Percentiles rank a stretch among this genome's conserved stretches.
Evolutionary conservation across 2,888 invertebrate species (phyloP).

Genomic region (Drosophila anceps): DNA sequence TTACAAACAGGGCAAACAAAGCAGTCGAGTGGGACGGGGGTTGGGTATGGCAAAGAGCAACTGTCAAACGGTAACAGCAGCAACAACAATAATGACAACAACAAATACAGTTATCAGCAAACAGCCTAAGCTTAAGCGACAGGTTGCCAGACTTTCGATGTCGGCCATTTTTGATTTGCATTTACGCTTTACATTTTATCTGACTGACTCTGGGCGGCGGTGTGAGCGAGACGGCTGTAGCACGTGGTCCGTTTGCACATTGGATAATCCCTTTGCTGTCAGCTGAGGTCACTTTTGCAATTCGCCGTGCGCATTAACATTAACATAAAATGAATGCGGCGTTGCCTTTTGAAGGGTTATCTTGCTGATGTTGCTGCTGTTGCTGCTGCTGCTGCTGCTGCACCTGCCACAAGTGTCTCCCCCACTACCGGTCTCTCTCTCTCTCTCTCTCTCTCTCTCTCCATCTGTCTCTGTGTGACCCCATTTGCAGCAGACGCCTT

Average conservation of each 20-base stretch:
- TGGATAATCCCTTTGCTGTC: conserved; percentile 79
- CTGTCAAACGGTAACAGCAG: conserved; percentile 21
- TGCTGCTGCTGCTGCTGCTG: conserved; percentile 44
- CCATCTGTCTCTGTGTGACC: conserved; percentile 42
- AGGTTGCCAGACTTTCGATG: conserved; percentile 51
- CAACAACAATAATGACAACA: conserved; percentile 7
- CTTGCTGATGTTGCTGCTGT: conserved; percentile 42
- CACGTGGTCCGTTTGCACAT: conserved; percentile 67
- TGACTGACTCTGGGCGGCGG: not conserved
- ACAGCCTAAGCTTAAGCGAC: conserved; percentile 34
- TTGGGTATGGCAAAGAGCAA: not conserved
- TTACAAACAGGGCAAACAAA: conserved; percentile 35
- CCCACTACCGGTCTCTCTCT: not conserved
- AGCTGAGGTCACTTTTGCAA: conserved; percentile 74
- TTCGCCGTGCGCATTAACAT: conserved; percentile 55
- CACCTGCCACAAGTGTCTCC: conserved; percentile 65
- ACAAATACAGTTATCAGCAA: conserved; percentile 10
- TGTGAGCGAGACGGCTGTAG: conserved; percentile 12
- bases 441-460: not conserved
- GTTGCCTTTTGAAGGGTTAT: conserved; percentile 64
- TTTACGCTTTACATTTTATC: conserved; percentile 21
- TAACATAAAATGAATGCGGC: conserved; percentile 45
- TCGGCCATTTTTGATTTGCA: conserved; percentile 60
- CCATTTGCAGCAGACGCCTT: conserved; percentile 59
- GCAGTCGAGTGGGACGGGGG: not conserved